Evolutionary conservation across 2,797 vertebrate genomes (phyloP), one percentile per base, ranked within the genome.

Genomic region (Trachops cirrhosus): DNA sequence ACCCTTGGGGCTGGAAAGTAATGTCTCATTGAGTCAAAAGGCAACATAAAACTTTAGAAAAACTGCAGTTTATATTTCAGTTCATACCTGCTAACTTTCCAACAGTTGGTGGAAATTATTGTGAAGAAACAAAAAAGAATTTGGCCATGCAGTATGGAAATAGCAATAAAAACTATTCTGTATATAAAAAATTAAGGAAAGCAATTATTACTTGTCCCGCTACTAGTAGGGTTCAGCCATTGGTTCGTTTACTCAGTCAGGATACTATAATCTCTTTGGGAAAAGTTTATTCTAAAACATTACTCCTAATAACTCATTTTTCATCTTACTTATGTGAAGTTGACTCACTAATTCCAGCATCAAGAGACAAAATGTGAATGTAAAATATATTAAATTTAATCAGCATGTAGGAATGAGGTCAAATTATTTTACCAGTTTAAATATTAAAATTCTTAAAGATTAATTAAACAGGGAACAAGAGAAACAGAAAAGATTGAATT

Each of bases 91-190:
- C 74, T 62, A 96, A 54, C 22, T 94, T 97, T 94, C 93, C 96
- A 97, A 74, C 73, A 97, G 68, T 93, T 97, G 94, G 95, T 97
- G 92, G 91, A 97, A 98, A 98, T 79, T 97, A 96, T 88, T 97
- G 71, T 93, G 95, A 97, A 96, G 83, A 78, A 32, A 74, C 16
- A 86, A 77, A 85, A 95, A 97, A 96, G 84, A 98, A 97, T 97
- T 93, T 97, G 97, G 96, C 95, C 32, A 48, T 50, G 18, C 73
- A 77, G n/a, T 86, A 78, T 89, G 96, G 97, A 98, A 98, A 98
- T 37, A 92, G 59, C 96, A 92, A 95, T 97, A 94, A 96, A 94
- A 96, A 67, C 37, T 41, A 5, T 26, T 96, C 92, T 85, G 77
- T 34, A 26, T 88, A 93, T 93, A 85, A 96, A 97, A 95, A 95